Evolutionary conservation across 64 coral and sea anemone genomes (phyloP).

Genomic region (Porites lutea): DNA sequence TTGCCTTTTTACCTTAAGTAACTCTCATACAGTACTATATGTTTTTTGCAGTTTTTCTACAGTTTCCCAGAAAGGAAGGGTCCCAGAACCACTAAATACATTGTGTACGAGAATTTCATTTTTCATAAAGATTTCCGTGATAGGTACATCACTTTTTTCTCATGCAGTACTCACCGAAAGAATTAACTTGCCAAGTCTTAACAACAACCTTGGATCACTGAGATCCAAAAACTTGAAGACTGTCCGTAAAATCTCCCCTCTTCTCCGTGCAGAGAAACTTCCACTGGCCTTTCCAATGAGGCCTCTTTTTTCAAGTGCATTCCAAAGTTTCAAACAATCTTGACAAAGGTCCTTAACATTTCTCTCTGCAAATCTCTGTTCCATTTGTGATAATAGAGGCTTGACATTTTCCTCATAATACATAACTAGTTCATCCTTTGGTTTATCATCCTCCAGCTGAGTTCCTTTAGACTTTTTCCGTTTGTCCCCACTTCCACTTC

Average conservation of each 20-base stretch:
- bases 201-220: constrained; percentile 79
- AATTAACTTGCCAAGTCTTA: constrained; percentile 81
- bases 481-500: constrained; percentile 85
- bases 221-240: constrained; percentile 96
- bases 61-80: no score
- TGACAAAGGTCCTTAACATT: constrained; percentile 74
- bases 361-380: constrained; percentile 68
- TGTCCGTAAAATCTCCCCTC: constrained; percentile 93
- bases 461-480: constrained; percentile 52
- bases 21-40: no score
- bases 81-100: no score
- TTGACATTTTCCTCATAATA: constrained; percentile 85
- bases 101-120: background rate
- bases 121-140: no score
- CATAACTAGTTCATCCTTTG: constrained; percentile 79
- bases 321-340: constrained; percentile 91
- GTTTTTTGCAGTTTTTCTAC: no score
- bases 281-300: constrained; percentile 88
- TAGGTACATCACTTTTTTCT: background rate
- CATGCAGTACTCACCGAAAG: constrained; percentile 76
- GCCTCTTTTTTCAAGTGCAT: constrained; percentile 78
- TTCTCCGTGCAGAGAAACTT: constrained; percentile 86
- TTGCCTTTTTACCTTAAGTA: no score
- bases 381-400: constrained; percentile 82
- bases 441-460: constrained; percentile 42